phyloP scores from a whole-genome alignment of 2,113 vertebrate genomes.

The Pholis gunnellus region DNA sequence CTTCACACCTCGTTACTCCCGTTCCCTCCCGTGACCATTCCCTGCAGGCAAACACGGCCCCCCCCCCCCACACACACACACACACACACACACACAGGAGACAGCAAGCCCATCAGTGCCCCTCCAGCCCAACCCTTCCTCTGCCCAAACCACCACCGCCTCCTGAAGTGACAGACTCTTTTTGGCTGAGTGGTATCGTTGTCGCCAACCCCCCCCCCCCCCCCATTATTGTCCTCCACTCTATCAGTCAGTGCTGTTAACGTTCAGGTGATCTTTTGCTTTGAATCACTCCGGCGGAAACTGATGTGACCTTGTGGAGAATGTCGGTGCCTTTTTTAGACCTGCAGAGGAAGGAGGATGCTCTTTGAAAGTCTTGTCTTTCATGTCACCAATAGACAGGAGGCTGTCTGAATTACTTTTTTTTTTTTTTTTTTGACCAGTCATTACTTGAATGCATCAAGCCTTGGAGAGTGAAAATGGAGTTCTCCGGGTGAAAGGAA shows the following conservation, averaged over 20 bases:
- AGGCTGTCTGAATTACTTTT: constrained; percentile 57
- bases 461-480: constrained; percentile 61
- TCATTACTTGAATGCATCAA: constrained; percentile 66
- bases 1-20: constrained; percentile 81
- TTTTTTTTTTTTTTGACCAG: constrained; percentile 41
- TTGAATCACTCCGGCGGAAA: constrained; percentile 63
- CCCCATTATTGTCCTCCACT: constrained; percentile 61
- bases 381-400: constrained; percentile 67
- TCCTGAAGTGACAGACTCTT: constrained; percentile 50
- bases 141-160: constrained; percentile 29
- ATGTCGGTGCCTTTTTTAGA: constrained; percentile 47
- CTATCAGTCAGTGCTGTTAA: constrained; percentile 60
- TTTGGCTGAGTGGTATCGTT: constrained; percentile 53
- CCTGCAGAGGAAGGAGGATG: constrained; percentile 52
- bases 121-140: constrained; percentile 40
- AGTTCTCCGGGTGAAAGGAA: constrained; percentile 71
- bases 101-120: constrained; percentile 66
- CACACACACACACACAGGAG: constrained; percentile 63
- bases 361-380: constrained; percentile 69
- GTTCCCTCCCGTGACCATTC: constrained; percentile 75
- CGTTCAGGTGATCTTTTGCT: constrained; percentile 50
- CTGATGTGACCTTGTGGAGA: constrained; percentile 70
- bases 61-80: constrained; percentile 44
- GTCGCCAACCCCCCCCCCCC: constrained; percentile 31
- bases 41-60: constrained; percentile 70